Conservation (phyloP, 2,113 vertebrate genomes). For the Artemisiospiza belli region DNA sequence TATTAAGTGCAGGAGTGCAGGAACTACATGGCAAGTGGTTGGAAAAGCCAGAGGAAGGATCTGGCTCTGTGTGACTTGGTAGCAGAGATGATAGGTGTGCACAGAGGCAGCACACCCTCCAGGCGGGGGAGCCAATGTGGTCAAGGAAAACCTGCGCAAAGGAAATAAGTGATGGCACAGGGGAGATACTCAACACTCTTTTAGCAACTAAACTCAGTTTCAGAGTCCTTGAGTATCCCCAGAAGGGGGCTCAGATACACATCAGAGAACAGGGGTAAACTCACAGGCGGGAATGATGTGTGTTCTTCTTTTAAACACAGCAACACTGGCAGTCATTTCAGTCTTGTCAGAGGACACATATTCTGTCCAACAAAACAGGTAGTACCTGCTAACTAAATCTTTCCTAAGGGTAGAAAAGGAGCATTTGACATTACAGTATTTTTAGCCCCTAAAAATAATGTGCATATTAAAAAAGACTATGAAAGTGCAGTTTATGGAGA, state of each 20-base stretch:
- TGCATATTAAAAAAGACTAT: neutral
- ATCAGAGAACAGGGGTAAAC: neutral
- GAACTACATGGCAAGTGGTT: neutral
- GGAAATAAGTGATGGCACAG: neutral
- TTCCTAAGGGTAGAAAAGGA: neutral
- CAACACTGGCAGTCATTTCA: neutral
- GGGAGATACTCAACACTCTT: neutral
- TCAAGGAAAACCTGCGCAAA: neutral
- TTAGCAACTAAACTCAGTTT: neutral
- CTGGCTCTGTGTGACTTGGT: neutral
- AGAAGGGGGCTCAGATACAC: neutral
- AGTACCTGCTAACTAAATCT: neutral
- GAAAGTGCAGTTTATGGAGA: neutral
- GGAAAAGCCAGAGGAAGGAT: neutral
- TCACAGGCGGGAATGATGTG: neutral
- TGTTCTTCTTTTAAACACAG: neutral
- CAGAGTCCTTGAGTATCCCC: neutral
- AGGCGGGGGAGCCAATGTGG: fast-evolving
- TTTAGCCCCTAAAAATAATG: neutral
- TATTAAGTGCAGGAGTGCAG: neutral
- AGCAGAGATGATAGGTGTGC: neutral
- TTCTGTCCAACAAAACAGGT: neutral
- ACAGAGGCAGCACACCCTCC: fast-evolving
- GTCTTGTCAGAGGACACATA: neutral
- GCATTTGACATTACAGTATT: constrained; percentile 20